These are phyloP conservation scores for Redunca redunca DNA, from an alignment of 2,113 vertebrate species.

Conservation along the genomic window DNA sequence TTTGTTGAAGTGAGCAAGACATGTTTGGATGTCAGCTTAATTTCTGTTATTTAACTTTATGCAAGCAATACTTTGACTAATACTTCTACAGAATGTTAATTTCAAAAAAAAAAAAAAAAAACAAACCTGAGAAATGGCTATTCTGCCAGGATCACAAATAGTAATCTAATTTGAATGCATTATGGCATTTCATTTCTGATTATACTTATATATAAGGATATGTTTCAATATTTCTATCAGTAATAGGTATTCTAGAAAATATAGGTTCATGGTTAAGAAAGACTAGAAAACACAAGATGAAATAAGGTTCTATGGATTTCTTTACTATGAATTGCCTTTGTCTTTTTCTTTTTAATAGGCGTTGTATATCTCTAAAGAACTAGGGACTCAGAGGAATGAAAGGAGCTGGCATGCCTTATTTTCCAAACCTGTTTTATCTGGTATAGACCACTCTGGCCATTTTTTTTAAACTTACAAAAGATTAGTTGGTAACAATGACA, in stretches of 20 bases:
- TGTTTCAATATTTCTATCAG: not conserved
- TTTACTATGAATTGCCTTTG: not conserved
- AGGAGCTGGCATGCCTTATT: not conserved
- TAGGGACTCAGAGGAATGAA: not conserved
- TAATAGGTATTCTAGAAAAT: not conserved
- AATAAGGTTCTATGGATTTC: not conserved
- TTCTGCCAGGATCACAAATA: not conserved
- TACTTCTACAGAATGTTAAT: slow-evolving; percentile 35
- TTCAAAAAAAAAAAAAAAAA: not conserved
- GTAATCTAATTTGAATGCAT: not conserved
- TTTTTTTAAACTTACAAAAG: not conserved
- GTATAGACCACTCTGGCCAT: not conserved
- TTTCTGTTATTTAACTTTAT: slow-evolving; percentile 27
- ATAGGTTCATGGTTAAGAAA: not conserved
- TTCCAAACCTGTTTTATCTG: not conserved
- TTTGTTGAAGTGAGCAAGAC: not conserved
- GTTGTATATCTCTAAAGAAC: not conserved
- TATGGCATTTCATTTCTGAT: slow-evolving; percentile 32
- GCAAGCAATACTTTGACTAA: not conserved
- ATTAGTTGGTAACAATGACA: not conserved
- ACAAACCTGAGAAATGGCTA: not conserved
- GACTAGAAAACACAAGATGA: not conserved
- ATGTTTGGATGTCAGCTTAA: not conserved
- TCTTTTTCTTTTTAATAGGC: not conserved
- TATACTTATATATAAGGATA: not conserved